A percentile compares a stretch with the other conserved stretches of the same genome.
Evolutionary conservation across 1,140 invertebrate genomes (phyloP).

Genomic region (Hyposmocoma kahamanoa): DNA sequence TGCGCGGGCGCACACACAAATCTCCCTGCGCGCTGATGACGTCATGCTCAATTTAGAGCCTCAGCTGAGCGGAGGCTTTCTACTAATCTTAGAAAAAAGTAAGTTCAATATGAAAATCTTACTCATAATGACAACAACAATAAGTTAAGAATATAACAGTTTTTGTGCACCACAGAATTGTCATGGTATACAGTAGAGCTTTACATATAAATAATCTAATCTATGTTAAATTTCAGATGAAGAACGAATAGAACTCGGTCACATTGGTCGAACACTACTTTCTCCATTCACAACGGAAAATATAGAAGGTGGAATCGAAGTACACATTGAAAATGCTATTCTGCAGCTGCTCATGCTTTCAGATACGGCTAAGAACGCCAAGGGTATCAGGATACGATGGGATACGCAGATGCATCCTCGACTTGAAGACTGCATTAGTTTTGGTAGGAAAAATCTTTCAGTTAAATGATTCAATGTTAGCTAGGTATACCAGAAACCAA

Average conservation of each 20-base stretch:
- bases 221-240: conserved; percentile 33
- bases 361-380: conserved; percentile 29
- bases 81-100: no score
- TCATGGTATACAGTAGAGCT: no score
- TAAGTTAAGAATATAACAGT: no score
- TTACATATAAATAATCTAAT: background rate
- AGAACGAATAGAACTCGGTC: conserved; percentile 31
- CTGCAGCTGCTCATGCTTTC: conserved; percentile 39
- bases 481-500: no score
- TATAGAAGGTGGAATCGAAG: conserved; percentile 34
- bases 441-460: conserved; percentile 46
- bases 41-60: conserved; percentile 48
- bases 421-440: conserved; percentile 60
- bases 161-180: no score
- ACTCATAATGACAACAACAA: no score
- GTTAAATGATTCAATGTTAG: no score
- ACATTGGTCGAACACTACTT: conserved; percentile 45
- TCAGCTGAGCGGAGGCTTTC: conserved; percentile 52
- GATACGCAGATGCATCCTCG: conserved; percentile 28
- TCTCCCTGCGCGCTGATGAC: conserved; percentile 29
- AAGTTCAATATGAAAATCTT: no score
- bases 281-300: conserved; percentile 32
- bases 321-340: conserved; percentile 34
- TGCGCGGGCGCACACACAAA: conserved; percentile 21
- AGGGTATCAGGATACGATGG: conserved; percentile 58